Conservation (phyloP, 2,113 vertebrate genomes). For the Calcarius ornatus region DNA sequence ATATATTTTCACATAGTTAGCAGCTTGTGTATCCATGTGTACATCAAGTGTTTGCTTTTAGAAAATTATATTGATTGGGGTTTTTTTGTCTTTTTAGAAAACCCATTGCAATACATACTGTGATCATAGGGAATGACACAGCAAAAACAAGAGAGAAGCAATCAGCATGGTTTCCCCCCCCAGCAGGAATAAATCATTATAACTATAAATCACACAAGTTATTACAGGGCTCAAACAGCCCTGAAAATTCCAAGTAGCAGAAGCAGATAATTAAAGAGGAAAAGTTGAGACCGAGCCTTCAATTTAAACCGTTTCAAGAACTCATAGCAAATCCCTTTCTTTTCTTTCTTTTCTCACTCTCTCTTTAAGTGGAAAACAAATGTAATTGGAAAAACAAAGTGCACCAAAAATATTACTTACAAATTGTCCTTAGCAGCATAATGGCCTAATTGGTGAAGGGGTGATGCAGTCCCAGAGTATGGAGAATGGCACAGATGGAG, state of each 20-base stretch:
- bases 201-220: slow-evolving; percentile 47
- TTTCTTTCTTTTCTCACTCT: neutral
- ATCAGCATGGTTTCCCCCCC: neutral
- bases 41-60: neutral
- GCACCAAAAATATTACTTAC: neutral
- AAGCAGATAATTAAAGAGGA: slow-evolving; percentile 37
- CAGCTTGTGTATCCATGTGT: neutral
- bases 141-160: slow-evolving; percentile 23
- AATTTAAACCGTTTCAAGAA: slow-evolving; percentile 3
- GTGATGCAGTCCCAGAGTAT: neutral
- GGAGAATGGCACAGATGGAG: neutral
- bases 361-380: neutral
- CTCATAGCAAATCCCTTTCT: neutral
- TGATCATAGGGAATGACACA: slow-evolving; percentile 15
- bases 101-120: neutral
- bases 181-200: slow-evolving; percentile 27
- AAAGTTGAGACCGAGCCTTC: neutral
- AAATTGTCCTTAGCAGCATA: neutral
- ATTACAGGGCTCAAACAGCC: slow-evolving; percentile 17
- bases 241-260: slow-evolving; percentile 28
- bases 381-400: neutral
- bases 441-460: neutral
- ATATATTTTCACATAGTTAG: neutral
- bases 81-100: neutral
- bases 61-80: neutral